Evolutionary conservation across 2,888 invertebrate species (phyloP).

Genomic region (Allygus modestus): DNA sequence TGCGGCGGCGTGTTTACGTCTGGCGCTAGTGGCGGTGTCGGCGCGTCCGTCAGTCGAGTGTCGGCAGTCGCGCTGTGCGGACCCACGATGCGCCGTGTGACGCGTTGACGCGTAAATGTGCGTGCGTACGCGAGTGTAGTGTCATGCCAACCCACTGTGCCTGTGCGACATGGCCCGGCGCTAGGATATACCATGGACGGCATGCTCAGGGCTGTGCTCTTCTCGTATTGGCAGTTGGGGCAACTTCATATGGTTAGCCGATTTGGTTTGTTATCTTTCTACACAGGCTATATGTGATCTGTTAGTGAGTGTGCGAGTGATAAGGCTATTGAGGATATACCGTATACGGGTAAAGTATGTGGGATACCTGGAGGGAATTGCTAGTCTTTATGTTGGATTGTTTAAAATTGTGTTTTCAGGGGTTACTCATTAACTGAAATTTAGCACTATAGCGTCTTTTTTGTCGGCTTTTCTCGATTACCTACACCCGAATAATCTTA

Average conservation of each 20-base stretch:
- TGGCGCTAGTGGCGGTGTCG: constrained; percentile 21
- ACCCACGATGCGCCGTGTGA: neutral
- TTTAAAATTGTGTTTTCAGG: too few relatives aligned
- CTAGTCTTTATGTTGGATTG: too few relatives aligned
- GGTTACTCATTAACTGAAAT: too few relatives aligned
- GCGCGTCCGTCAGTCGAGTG: constrained; percentile 50
- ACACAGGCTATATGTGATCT: neutral
- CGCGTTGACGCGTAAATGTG: constrained; percentile 14
- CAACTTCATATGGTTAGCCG: constrained; percentile 63
- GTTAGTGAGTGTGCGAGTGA: neutral
- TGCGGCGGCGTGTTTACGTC: constrained; percentile 52
- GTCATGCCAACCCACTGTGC: constrained; percentile 58
- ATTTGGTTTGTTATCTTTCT: constrained; percentile 23
- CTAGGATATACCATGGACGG: constrained; percentile 73
- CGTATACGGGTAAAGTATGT: too few relatives aligned
- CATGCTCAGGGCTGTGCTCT: constrained; percentile 75
- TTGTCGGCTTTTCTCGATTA: too few relatives aligned
- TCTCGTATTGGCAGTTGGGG: constrained; percentile 73
- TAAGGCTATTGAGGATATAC: neutral
- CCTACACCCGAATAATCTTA: too few relatives aligned
- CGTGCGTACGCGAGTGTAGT: constrained; percentile 52
- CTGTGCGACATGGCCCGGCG: constrained; percentile 46
- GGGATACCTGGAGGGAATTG: too few relatives aligned
- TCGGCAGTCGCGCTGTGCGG: constrained; percentile 17
- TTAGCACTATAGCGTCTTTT: too few relatives aligned